Percentiles rank a stretch among this genome's conserved stretches.
Conservation (phyloP, 1,140 invertebrate species). For the Pogonus chalceus region DNA sequence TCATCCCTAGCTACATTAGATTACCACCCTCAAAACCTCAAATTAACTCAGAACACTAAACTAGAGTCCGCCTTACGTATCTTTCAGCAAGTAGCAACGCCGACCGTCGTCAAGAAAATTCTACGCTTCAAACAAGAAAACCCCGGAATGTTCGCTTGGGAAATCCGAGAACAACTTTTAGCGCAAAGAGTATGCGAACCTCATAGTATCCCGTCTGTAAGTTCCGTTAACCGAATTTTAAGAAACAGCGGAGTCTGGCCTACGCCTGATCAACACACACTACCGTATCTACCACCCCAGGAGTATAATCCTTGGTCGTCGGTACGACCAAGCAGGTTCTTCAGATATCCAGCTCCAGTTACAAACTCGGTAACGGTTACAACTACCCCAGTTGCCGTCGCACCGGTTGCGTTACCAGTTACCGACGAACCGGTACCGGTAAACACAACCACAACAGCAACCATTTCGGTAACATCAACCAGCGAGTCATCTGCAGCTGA, state of each 20-base stretch:
- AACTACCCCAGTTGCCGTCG: slow-evolving; percentile 34
- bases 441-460: not conserved
- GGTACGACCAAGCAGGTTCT: not conserved
- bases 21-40: not conserved
- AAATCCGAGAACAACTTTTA: slow-evolving; percentile 78
- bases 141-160: slow-evolving; percentile 87
- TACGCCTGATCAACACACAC: slow-evolving; percentile 38
- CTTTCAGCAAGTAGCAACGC: slow-evolving; percentile 83
- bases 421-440: not conserved
- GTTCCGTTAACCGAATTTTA: slow-evolving; percentile 89
- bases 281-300: not conserved
- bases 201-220: slow-evolving; percentile 81
- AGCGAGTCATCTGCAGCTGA: not conserved
- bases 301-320: not conserved
- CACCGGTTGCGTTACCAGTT: not conserved
- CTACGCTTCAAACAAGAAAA: slow-evolving; percentile 84
- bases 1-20: not conserved
- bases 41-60: slow-evolving; percentile 2
- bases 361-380: slow-evolving; percentile 32
- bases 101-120: slow-evolving; percentile 86
- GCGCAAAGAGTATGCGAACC: slow-evolving; percentile 77
- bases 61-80: slow-evolving; percentile 17
- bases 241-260: slow-evolving; percentile 70
- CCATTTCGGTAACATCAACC: not conserved
- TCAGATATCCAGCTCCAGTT: not conserved